These are phyloP conservation scores for Calephelis virginiensis DNA, from an alignment of 1,140 invertebrate genomes.

Conservation along the genomic window DNA sequence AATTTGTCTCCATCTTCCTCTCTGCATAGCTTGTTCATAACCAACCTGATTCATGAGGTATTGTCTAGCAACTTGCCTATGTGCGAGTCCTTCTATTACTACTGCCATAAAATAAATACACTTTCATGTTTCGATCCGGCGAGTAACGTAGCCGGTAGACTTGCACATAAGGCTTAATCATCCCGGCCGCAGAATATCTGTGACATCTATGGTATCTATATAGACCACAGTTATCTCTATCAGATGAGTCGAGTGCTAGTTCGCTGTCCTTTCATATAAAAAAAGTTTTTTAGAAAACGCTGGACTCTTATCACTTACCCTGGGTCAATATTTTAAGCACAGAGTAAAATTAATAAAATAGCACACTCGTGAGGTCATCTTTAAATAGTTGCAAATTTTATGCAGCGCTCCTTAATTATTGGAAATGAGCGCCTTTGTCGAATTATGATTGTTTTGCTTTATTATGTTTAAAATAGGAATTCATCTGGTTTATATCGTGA, in stretches of 20 bases:
- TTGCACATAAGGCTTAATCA: too few relatives aligned
- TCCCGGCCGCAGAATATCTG: too few relatives aligned
- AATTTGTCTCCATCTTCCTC: too few relatives aligned
- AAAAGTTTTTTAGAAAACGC: background rate
- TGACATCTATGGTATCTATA: too few relatives aligned
- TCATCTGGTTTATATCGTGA: too few relatives aligned
- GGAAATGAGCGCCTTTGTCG: background rate
- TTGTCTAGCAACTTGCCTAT: too few relatives aligned
- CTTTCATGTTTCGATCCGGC: too few relatives aligned
- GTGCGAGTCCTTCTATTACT: too few relatives aligned
- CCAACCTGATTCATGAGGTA: too few relatives aligned
- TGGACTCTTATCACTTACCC: background rate
- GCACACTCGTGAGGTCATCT: slow-evolving; percentile 3
- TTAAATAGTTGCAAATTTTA: slow-evolving; percentile 8
- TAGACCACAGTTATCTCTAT: background rate
- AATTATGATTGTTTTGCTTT: background rate
- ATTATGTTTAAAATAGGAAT: background rate
- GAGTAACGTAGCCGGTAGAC: too few relatives aligned
- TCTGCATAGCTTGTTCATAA: too few relatives aligned
- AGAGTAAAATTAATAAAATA: slow-evolving; percentile 6
- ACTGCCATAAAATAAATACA: too few relatives aligned
- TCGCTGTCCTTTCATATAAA: background rate
- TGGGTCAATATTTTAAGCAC: background rate
- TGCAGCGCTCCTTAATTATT: background rate
- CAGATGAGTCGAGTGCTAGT: background rate